These are phyloP conservation scores for Rhingia campestris DNA, from an alignment of 2,888 invertebrate genomes.

Conservation along the genomic window DNA sequence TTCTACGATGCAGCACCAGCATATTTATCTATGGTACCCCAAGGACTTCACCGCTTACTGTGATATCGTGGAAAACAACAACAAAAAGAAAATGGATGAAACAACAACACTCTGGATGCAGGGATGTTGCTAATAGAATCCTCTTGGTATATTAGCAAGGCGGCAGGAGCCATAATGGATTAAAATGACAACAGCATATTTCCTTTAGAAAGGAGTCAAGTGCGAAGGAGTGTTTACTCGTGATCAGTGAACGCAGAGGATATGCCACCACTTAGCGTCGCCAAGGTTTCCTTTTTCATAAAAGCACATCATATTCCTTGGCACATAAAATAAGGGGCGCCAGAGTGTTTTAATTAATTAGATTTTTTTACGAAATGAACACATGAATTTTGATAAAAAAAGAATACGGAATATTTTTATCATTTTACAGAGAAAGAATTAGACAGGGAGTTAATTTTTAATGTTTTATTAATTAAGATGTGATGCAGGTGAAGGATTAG, in stretches of 20 bases:
- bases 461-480: no score
- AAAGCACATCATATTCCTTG: no score
- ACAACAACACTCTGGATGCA: neutral
- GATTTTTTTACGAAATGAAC: conserved; percentile 29
- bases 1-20: conserved; percentile 18
- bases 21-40: neutral
- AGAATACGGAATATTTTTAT: no score
- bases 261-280: conserved; percentile 11
- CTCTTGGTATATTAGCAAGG: neutral
- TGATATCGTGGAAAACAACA: conserved; percentile 6
- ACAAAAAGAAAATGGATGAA: neutral
- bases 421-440: no score
- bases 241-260: conserved; percentile 23
- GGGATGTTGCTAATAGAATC: conserved; percentile 8
- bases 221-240: conserved; percentile 21
- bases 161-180: conserved; percentile 36
- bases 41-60: conserved; percentile 7
- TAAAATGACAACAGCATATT: conserved; percentile 14
- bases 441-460: no score
- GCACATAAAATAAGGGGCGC: no score
- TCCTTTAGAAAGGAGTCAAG: conserved; percentile 19
- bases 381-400: conserved; percentile 14
- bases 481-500: no score
- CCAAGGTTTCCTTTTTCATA: neutral
- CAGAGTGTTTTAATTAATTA: conserved; percentile 47